Evolutionary conservation across 1,140 invertebrate species (phyloP), one percentile per base, ranked within the genome.

Genomic region (Oedothorax gibbosus): DNA sequence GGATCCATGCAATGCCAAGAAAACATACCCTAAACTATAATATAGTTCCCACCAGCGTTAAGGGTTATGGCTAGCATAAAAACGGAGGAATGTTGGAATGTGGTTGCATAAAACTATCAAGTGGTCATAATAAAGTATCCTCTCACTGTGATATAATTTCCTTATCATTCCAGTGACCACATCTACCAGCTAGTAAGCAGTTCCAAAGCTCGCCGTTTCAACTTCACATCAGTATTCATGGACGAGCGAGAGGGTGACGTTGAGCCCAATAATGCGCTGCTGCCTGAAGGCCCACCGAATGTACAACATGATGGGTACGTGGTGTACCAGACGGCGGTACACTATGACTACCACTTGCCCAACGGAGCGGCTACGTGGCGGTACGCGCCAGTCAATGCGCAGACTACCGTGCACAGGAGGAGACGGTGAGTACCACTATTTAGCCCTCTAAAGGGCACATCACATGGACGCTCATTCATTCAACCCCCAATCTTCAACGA

Each of bases 241-340:
- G 88, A 88, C 66, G 88, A 88, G 50, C 68, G 87, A 35, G 85
- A 88, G 12, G 86, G 86, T 9, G 87, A 88, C 51, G 35, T 75
- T 8, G 88, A 88, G 69, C 88, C 88, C 0, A 81, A 77, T 73
- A 85, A 49, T 50, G 73, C 68, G 12, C 18, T 71, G 56, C 81
- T 68, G 9, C 81, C 72, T 0, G 83, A 75, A 54, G 65, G 62
- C 21, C 66, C 68, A 12, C 80, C 86, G 6, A 81, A 81, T 20
- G 53, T 77, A 7, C 77, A 85, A 15, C 69, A 85, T 7, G 77
- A 86, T 15, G 86, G 87, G 4, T 87, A 87, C 65, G 75, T 87
- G 0, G 87, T 87, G 35, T 87, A 87, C 72, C 87, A 87, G 66
- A 87, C 85, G 11, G 73, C 87, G 5, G 68, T 86, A 18, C 86